phyloP scores from a whole-genome alignment of 2,797 vertebrate species.

The Pangasius mekongensis region DNA sequence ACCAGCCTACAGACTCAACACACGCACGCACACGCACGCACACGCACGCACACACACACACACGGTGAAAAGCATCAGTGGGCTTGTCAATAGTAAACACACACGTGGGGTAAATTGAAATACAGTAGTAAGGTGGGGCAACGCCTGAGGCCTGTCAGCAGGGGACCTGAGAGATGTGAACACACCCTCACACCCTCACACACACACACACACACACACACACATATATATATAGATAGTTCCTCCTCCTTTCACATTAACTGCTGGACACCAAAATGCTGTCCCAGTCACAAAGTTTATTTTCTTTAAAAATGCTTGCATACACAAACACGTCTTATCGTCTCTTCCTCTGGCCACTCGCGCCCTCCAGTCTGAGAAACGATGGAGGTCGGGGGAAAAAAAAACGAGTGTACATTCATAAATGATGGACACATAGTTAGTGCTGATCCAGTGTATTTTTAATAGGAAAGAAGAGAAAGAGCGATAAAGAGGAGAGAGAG shows the following conservation, averaged over 20 bases:
- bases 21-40: neutral
- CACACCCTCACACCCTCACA: slow-evolving; percentile 38
- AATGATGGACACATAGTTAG: slow-evolving; percentile 73
- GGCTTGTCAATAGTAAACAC: slow-evolving; percentile 19
- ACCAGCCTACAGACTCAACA: neutral
- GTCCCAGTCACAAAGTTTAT: slow-evolving; percentile 7
- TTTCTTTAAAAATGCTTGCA: slow-evolving; percentile 23
- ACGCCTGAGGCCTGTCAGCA: slow-evolving; percentile 54
- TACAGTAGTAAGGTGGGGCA: slow-evolving; percentile 52
- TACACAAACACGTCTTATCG: slow-evolving; percentile 27
- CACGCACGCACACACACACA: neutral
- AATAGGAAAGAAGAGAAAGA: slow-evolving; percentile 68
- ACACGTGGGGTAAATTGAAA: slow-evolving; percentile 53
- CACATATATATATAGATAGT: neutral
- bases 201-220: neutral
- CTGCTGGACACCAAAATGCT: slow-evolving; percentile 2
- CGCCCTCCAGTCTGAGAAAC: neutral
- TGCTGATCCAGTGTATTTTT: slow-evolving; percentile 81
- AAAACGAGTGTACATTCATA: slow-evolving; percentile 47
- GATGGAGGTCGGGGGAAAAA: neutral
- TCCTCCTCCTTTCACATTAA: slow-evolving; percentile 9
- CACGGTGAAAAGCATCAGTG: slow-evolving; percentile 18
- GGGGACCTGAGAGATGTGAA: slow-evolving; percentile 38
- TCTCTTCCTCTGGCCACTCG: slow-evolving; percentile 62
- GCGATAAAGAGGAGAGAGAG: slow-evolving; percentile 60